Percentiles rank a stretch among this genome's conserved stretches.
Conservation (phyloP, 2,113 vertebrate genomes). For the Machaerirhynchus nigripectus region DNA sequence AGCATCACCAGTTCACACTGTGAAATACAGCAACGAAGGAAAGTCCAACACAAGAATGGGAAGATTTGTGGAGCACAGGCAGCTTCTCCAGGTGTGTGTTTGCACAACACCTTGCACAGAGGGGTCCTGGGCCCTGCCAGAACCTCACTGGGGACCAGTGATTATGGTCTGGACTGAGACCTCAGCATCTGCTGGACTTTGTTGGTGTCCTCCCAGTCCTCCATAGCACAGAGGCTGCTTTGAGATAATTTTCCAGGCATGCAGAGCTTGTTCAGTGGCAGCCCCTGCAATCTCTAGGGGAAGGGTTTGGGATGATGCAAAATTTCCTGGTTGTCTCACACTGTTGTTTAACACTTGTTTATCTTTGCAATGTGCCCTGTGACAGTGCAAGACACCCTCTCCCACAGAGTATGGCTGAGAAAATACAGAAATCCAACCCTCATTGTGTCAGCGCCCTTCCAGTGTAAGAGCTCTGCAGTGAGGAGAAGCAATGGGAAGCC, state of each 20-base stretch:
- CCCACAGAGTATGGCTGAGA: background rate
- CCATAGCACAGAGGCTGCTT: background rate
- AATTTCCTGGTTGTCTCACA: rapidly evolving
- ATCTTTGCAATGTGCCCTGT: background rate
- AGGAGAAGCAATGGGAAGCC: background rate
- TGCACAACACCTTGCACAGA: background rate
- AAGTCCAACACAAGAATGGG: background rate
- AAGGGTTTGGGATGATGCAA: background rate
- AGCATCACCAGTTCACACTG: background rate
- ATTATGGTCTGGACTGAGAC: background rate
- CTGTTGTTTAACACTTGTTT: background rate
- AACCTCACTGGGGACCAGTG: background rate
- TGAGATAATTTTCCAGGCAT: background rate
- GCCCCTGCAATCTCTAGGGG: background rate
- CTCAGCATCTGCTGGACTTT: background rate
- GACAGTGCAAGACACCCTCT: background rate
- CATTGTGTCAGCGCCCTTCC: rapidly evolving
- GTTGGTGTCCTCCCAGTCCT: background rate
- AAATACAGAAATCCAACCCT: background rate
- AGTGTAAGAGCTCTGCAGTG: background rate
- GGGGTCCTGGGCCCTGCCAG: background rate
- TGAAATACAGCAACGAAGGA: background rate
- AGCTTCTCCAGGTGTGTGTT: background rate
- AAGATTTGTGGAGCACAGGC: background rate
- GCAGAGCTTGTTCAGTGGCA: background rate